Base-by-base conservation (phyloP, 1,140 invertebrate genomes). In the Limonius californicus region DNA sequence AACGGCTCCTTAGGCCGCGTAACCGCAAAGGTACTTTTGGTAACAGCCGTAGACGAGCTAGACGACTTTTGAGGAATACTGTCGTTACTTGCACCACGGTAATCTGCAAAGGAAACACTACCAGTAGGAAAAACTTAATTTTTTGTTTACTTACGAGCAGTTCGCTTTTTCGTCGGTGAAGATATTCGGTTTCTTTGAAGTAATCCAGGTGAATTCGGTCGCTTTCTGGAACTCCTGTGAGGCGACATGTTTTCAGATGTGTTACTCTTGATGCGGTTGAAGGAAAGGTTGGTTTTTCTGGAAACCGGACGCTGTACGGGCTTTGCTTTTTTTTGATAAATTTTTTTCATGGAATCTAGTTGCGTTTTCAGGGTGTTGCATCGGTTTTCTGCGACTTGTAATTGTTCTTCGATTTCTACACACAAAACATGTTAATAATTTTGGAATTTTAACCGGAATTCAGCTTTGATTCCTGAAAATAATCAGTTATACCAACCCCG, bases 341-440 rank as follows among this genome's bases (percentile, higher is more conserved):
- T 45, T 30, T 64, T 69, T 65, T 78, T 79, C 72, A 79, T 72
- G 21, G 72, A 73, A 64, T 78, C 72, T 32, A 79, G 66, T 64
- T 78, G 74, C 15, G 67, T 69, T 55, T 78, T 77, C 23, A 79
- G 62, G 0, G 70, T 72, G 14, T 75, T 72, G 16, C 74, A 78
- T 68, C 72, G 73, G 14, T 64, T 71, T 61, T 79, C 76, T 0
- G 78, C 76, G 30, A 69, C 67, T 61, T 78, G 67, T 14, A 80
- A 62, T 32, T 77, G 71, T 64, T 79, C 68, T 30, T 69, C 72
- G 0, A 81, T 68, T 67, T 76, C 78, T 78, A 63, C 14, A n/a
- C n/a, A n/a, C n/a, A 67, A 64, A 30, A 56, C 11, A 32, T 32
- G 11, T 32, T 32, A 6, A 6, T 32, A 32, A 32, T 32, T 32